Evolutionary conservation across 2,888 invertebrate genomes (phyloP).

Genomic region (Sesamia inferens): DNA sequence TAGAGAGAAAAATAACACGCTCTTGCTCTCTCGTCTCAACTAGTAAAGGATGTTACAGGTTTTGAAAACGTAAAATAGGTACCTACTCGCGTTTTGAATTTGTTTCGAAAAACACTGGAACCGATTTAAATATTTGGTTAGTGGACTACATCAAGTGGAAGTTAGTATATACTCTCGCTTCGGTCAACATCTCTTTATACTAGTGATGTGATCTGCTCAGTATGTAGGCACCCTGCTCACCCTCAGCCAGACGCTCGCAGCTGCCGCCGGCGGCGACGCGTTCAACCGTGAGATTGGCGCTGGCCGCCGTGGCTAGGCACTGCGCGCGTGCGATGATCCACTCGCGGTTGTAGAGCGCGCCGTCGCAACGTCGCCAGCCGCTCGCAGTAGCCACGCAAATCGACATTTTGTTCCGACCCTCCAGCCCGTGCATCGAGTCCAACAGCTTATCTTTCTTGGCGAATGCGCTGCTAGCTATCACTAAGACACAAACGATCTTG

Average conservation of each 20-base stretch:
- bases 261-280: conserved; percentile 19
- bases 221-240: conserved; percentile 28
- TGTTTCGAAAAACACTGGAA: neutral
- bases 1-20: neutral
- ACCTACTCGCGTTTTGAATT: neutral
- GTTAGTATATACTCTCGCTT: neutral
- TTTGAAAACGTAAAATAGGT: neutral
- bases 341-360: conserved; percentile 66
- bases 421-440: conserved; percentile 52
- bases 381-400: conserved; percentile 51
- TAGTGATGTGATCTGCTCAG: neutral
- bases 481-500: conserved; percentile 29
- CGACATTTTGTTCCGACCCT: conserved; percentile 46
- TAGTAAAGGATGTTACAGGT: neutral
- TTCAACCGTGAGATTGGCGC: conserved; percentile 34
- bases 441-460: conserved; percentile 47
- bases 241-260: conserved; percentile 46
- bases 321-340: conserved; percentile 62
- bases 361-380: conserved; percentile 57
- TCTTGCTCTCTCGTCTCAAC: neutral
- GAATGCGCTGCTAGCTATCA: conserved; percentile 23
- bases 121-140: neutral
- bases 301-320: conserved; percentile 46
- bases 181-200: neutral
- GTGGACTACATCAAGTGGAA: neutral